Evolutionary conservation across 2,797 vertebrate species (phyloP).

Genomic region (Streptopelia turtur): DNA sequence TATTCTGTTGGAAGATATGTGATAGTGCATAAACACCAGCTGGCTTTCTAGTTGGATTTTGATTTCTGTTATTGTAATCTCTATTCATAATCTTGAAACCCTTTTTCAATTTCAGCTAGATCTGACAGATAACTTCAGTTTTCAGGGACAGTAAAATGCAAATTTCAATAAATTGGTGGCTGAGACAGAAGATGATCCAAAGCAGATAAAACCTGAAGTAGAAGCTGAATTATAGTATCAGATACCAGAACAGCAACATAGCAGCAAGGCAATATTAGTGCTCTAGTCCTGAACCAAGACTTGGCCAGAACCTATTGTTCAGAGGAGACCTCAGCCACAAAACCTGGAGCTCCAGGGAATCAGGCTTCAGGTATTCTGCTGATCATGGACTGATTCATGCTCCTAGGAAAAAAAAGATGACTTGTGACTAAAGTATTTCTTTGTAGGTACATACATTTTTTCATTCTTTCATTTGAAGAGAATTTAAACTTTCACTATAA

Average conservation of each 20-base stretch:
- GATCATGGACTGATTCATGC: rapidly evolving
- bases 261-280: not conserved
- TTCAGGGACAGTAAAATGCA: not conserved
- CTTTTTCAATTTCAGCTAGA: not conserved
- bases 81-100: not conserved
- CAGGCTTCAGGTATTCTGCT: not conserved
- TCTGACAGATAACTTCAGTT: not conserved
- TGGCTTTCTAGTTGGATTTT: not conserved
- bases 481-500: not conserved
- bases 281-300: not conserved
- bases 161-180: not conserved
- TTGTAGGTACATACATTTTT: not conserved
- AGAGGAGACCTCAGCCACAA: not conserved
- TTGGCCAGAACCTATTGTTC: not conserved
- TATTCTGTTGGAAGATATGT: not conserved
- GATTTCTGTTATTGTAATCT: not conserved
- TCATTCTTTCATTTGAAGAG: not conserved
- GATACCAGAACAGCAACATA: not conserved
- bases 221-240: not conserved
- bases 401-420: not conserved
- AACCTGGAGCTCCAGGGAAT: not conserved
- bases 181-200: not conserved
- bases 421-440: not conserved
- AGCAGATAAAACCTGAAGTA: not conserved
- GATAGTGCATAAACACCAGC: not conserved